These are phyloP conservation scores for Pristis pectinata DNA, from an alignment of 2,797 vertebrate genomes.

Conservation along the genomic window DNA sequence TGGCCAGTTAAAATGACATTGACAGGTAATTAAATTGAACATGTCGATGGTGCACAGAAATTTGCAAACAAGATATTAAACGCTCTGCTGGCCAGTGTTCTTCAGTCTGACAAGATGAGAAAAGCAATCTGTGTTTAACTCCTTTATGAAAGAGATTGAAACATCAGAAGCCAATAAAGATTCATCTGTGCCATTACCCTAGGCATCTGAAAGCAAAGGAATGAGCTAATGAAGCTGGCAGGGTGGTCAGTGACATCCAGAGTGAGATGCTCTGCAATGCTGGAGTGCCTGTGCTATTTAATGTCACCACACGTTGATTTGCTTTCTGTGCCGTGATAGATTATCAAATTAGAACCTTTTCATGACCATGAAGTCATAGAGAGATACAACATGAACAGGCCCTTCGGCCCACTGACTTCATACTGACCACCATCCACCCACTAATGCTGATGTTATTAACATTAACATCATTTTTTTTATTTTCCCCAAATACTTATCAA, in stretches of 20 bases:
- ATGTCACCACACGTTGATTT: background rate
- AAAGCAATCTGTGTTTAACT: background rate
- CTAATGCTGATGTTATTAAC: too few species aligned
- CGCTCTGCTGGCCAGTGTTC: background rate
- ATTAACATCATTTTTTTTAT: too few species aligned
- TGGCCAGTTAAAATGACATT: background rate
- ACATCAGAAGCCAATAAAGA: too few species aligned
- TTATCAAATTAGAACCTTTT: background rate
- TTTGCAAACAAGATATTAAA: background rate
- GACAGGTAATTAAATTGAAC: conserved; percentile 7
- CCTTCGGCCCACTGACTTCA: too few species aligned
- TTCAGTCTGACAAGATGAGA: background rate
- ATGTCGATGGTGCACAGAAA: background rate
- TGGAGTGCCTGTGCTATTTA: background rate
- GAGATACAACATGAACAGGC: too few species aligned
- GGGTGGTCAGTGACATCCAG: too few species aligned
- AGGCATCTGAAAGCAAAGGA: background rate
- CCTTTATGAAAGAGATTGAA: background rate
- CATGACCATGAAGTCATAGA: background rate
- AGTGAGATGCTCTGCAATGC: background rate
- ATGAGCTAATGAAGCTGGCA: background rate
- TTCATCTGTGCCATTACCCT: background rate
- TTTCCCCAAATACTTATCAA: too few species aligned
- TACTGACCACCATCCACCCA: too few species aligned
- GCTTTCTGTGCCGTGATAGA: background rate